Evolutionary conservation across 2,113 vertebrate species (phyloP).

Genomic region (Dermatemys mawii): DNA sequence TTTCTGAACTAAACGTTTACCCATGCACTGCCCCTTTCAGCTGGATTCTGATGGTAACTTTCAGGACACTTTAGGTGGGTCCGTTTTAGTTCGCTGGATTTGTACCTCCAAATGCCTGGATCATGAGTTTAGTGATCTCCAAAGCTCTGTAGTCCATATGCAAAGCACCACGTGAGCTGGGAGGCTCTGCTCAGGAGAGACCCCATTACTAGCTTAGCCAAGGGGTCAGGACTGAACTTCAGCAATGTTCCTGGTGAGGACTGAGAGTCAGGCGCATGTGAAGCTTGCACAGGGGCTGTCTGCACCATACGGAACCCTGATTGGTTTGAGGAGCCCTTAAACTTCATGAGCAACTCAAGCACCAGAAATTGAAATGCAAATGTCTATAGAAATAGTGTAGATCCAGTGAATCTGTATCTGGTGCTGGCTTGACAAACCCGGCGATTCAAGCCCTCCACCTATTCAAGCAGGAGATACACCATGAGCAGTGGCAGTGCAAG

Average conservation of each 20-base stretch:
- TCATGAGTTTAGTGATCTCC: neutral
- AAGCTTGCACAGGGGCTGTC: neutral
- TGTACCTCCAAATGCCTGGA: neutral
- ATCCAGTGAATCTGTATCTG: neutral
- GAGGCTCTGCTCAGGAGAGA: neutral
- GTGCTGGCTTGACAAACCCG: neutral
- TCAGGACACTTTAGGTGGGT: accelerated
- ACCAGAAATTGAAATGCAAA: neutral
- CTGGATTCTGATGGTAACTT: neutral
- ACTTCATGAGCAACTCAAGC: neutral
- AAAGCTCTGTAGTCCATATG: neutral
- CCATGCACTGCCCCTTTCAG: neutral
- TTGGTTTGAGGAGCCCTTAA: neutral
- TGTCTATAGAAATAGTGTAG: neutral
- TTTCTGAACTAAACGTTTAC: neutral
- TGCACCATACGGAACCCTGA: neutral
- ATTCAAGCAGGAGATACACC: too few relatives aligned
- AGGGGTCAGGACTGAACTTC: neutral
- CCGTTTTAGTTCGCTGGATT: neutral
- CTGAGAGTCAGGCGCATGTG: neutral
- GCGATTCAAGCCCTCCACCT: neutral
- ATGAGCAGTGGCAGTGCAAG: too few relatives aligned
- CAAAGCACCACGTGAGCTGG: neutral
- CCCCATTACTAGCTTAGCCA: neutral
- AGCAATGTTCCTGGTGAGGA: neutral